These are phyloP conservation scores for Apodemia mormo DNA, from an alignment of 2,888 invertebrate species.

Conservation along the genomic window DNA sequence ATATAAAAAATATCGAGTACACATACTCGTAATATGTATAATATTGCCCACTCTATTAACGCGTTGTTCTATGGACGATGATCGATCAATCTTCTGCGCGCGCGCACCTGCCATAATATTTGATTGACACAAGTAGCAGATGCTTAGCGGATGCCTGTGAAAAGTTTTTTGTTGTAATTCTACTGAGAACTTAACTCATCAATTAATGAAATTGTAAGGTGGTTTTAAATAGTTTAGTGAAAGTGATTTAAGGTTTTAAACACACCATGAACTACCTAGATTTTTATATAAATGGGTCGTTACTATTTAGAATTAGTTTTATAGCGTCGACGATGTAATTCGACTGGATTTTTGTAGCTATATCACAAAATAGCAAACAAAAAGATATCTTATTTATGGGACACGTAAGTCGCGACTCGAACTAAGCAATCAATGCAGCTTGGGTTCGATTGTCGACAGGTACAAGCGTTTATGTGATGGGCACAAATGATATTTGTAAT, in stretches of 20 bases:
- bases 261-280: too few species aligned
- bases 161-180: not conserved
- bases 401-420: too few species aligned
- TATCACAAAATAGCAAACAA: not conserved
- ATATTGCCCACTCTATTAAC: not conserved
- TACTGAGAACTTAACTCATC: not conserved
- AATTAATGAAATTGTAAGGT: not conserved
- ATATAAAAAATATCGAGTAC: too few species aligned
- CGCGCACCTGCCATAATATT: constrained; percentile 46
- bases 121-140: constrained; percentile 35
- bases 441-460: too few species aligned
- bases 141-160: not conserved
- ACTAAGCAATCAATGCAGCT: too few species aligned
- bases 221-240: not conserved
- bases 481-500: too few species aligned
- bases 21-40: too few species aligned
- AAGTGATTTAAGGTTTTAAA: not conserved
- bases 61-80: constrained; percentile 41
- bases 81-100: constrained; percentile 58
- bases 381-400: too few species aligned
- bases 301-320: too few species aligned
- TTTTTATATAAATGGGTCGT: too few species aligned
- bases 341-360: not conserved
- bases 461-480: too few species aligned
- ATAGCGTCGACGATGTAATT: too few species aligned